Evolutionary conservation across 1,140 invertebrate genomes (phyloP).

Genomic region (Drosophila serrata): DNA sequence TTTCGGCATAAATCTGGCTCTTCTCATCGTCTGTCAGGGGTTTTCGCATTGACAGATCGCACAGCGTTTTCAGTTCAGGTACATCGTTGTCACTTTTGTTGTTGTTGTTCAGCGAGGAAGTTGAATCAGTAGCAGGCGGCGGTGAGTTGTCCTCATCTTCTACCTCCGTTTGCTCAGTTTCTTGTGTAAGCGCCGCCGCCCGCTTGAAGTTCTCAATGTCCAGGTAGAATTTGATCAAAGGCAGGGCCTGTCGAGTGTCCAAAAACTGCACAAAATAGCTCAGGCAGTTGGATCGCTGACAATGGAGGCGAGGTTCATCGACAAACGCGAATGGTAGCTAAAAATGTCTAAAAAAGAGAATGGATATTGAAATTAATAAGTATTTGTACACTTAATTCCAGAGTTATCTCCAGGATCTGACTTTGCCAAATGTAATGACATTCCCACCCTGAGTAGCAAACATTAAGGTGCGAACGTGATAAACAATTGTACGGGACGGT

Average conservation of each 20-base stretch:
- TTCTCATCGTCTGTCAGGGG: constrained; percentile 84
- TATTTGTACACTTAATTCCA: background rate
- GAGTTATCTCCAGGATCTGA: background rate
- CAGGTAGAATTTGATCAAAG: constrained; percentile 90
- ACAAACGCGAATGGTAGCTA: constrained; percentile 73
- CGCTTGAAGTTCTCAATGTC: constrained; percentile 89
- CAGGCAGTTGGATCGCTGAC: constrained; percentile 89
- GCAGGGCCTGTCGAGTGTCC: constrained; percentile 87
- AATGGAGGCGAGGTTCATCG: constrained; percentile 88
- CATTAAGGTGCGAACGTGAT: constrained; percentile 26
- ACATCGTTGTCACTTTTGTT: constrained; percentile 67
- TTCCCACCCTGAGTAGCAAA: background rate
- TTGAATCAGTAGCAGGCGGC: background rate
- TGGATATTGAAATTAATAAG: background rate
- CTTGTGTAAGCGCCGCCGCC: constrained; percentile 57
- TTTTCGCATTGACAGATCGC: constrained; percentile 80
- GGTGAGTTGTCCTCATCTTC: background rate
- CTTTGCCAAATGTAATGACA: background rate
- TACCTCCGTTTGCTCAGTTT: constrained; percentile 8
- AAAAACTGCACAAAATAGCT: constrained; percentile 91
- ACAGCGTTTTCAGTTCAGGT: constrained; percentile 83
- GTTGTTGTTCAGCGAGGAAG: constrained; percentile 19
- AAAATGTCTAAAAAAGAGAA: constrained; percentile 64
- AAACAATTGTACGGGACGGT: constrained; percentile 17
- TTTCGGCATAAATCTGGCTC: constrained; percentile 82